phyloP scores from a whole-genome alignment of 2,113 vertebrate species.

The Sceloporus tristichus region DNA sequence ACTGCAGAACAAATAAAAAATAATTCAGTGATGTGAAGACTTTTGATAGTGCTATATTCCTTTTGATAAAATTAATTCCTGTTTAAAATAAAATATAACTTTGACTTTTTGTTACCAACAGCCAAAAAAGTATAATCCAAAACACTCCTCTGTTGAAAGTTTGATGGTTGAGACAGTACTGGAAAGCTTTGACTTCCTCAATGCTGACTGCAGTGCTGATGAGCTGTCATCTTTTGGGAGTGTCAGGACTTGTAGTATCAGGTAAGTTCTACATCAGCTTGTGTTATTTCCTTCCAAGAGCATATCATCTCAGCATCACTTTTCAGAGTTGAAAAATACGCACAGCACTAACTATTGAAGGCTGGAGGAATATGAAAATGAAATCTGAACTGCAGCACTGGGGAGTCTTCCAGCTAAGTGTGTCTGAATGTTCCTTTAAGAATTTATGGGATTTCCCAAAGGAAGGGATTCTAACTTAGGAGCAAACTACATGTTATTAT shows the following conservation, averaged over 20 bases:
- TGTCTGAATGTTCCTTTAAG: neutral
- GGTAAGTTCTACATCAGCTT: conserved; percentile 72
- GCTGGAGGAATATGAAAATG: neutral
- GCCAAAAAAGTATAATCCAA: conserved; percentile 71
- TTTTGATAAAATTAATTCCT: neutral
- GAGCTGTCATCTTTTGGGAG: conserved; percentile 85
- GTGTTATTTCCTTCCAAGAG: no score
- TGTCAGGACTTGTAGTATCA: conserved; percentile 79
- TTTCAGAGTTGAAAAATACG: neutral
- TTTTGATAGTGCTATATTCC: neutral
- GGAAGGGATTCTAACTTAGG: neutral
- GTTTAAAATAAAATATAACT: no score
- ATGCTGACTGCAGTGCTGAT: conserved; percentile 83
- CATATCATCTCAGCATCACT: neutral
- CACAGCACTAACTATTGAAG: neutral
- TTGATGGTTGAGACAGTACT: conserved; percentile 91
- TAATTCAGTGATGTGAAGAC: neutral
- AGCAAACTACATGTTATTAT: neutral
- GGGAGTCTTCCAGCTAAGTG: neutral
- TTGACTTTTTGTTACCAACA: conserved; percentile 50
- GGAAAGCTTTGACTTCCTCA: conserved; percentile 94
- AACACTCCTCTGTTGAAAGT: conserved; percentile 83
- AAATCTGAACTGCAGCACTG: neutral
- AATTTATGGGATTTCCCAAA: neutral
- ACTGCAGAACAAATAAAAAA: neutral